Base-by-base conservation (phyloP, 2,113 vertebrate species). In the Tetrao urogallus region DNA sequence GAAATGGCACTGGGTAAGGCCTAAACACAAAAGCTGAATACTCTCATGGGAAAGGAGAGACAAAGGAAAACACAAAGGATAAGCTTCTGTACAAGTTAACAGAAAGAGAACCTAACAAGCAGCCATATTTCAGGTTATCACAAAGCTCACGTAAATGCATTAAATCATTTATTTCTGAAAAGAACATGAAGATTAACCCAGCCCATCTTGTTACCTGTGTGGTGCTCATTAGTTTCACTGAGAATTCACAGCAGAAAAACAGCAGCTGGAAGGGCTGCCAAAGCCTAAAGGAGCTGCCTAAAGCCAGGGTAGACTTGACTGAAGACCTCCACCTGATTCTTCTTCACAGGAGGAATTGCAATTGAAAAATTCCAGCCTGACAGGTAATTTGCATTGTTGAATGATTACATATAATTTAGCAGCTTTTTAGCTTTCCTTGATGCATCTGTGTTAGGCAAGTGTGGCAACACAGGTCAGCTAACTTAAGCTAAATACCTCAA, bases 181-280 rank as follows among this genome's bases (percentile, higher is more conserved):
- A 6, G 0, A 47, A 48, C 0, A 0, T 2, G 3, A 38, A 27
- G 20, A 32, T 32, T 56, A 61, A 8, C 11, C 8, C 47, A 88
- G 13, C 27, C 58, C 6, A 1, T 30, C 24, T 60, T 22, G 2
- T 34, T 88, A 77, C 32, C 61, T 69, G 6, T 3, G 1, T 7
- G 3, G 3, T 8, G 0, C 6, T 74, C 13, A 20, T 1, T 1
- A 32, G 8, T 2, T 56, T 72, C 27, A 42, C 13, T 1, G 0
- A 45, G 13, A 12, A 22, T 38, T 36, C 36, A 16, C 6, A 57
- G n/a, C 14, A 90, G 16, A 69, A 60, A 60, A 60, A 60, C n/a
- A 34, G n/a, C 57, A 60, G n/a, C 57, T 34, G 20, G 12, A 86
- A 79, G 18, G 1, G 11, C 13, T 71, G 4, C 28, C 40, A 1